These are phyloP conservation scores for Meloidogyne floridensis DNA, from an alignment of 1,140 invertebrate genomes.

Conservation along the genomic window DNA sequence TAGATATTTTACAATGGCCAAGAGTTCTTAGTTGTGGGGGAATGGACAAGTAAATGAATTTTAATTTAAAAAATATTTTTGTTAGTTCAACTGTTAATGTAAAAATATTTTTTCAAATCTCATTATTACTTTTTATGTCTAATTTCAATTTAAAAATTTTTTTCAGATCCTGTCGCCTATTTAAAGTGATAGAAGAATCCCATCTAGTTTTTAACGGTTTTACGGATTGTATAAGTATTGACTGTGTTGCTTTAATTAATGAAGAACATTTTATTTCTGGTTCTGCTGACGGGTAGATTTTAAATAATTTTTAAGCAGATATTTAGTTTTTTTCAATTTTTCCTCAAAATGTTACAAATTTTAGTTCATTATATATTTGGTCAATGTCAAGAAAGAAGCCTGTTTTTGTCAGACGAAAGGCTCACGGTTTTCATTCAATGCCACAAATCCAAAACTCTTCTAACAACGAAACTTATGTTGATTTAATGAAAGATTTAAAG, in stretches of 20 bases:
- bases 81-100: not conserved
- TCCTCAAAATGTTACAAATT: constrained; percentile 14
- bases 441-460: not conserved
- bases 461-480: not conserved
- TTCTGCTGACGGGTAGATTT: constrained; percentile 42
- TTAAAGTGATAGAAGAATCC: constrained; percentile 44
- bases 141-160: not conserved
- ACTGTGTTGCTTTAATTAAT: constrained; percentile 48
- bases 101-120: not conserved
- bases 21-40: constrained; percentile 35
- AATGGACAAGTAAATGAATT: constrained; percentile 4
- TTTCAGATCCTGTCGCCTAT: constrained; percentile 43
- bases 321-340: constrained; percentile 18
- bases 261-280: constrained; percentile 54
- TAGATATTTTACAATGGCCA: constrained; percentile 48
- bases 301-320: not conserved
- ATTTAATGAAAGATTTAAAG: not conserved
- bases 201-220: constrained; percentile 53
- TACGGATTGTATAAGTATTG: constrained; percentile 40
- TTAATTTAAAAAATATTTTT: not conserved
- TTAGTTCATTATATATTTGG: constrained; percentile 49
- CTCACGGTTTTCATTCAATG: constrained; percentile 33
- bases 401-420: constrained; percentile 38
- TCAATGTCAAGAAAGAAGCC: constrained; percentile 44
- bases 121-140: constrained; percentile 20